Evolutionary conservation across 2,113 vertebrate genomes (phyloP), one percentile per base, ranked within the genome.

Genomic region (Tachysurus fulvidraco): DNA sequence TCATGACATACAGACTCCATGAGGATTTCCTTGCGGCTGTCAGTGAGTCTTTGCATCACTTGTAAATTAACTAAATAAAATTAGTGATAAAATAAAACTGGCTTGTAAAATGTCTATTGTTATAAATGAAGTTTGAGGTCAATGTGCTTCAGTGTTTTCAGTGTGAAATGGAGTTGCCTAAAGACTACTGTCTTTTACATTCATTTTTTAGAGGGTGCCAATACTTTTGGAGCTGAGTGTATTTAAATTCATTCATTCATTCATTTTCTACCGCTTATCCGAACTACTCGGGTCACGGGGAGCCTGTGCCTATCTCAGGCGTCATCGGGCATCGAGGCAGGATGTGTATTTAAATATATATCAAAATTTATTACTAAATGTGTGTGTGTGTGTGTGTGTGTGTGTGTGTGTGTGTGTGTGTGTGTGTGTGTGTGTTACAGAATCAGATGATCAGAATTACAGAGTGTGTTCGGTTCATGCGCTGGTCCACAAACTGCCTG

Each of bases 401-500:
- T 30, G 41, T 46, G 19, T 74, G 19, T 25, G 21, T 74, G 71
- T 74, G 41, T 46, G 71, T 74, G 71, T 74, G 44, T 46, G 21
- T 46, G 71, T 46, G 71, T 55, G 8, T 80, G 55, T 81, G 44
- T 77, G 54, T 84, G 65, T 91, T 86, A 89, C 92, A 99, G 98
- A 99, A 90, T 99, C 97, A 0, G 97, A 99, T 91, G 97, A 99
- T 92, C 97, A 98, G 88, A 98, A 98, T 92, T 98, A 99, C 94
- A 94, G 98, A 87, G 97, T 99, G 81, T 96, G 98, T 90, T 97
- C 97, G 1, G 96, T 99, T 55, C 98, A 99, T 19, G 95, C 97
- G 0, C 90, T 99, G 92, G 96, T 99, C 76, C 96, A 98, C 89
- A 98, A 96, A 90, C 93, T 99, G 82, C 98, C 98, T 0, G 96